These are phyloP conservation scores for Hemicrepidius hirtus DNA, from an alignment of 2,888 invertebrate genomes.

Conservation along the genomic window DNA sequence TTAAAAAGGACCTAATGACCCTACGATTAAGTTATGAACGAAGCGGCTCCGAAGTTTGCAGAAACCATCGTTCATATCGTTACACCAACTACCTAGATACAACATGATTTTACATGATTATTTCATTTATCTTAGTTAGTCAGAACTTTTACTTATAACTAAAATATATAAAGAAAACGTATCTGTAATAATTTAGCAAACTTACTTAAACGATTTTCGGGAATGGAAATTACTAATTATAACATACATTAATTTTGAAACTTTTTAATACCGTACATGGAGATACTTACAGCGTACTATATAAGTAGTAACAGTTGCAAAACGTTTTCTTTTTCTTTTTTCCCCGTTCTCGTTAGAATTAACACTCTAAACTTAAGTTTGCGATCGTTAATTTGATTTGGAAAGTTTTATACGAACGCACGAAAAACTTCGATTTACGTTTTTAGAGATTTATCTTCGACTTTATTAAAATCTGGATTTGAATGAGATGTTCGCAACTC, in stretches of 20 bases:
- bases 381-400: constrained; percentile 36
- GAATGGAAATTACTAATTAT: too few relatives aligned
- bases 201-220: too few relatives aligned
- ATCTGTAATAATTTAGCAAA: too few relatives aligned
- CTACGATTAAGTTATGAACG: constrained; percentile 62
- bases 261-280: neutral
- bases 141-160: too few relatives aligned
- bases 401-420: constrained; percentile 31
- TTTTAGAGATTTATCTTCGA: constrained; percentile 30
- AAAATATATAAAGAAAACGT: too few relatives aligned
- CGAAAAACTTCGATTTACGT: constrained; percentile 37
- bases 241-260: too few relatives aligned
- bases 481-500: constrained; percentile 23
- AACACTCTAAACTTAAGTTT: constrained; percentile 31
- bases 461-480: constrained; percentile 37
- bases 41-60: constrained; percentile 34
- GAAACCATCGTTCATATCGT: constrained; percentile 39
- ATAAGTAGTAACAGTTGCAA: constrained; percentile 11
- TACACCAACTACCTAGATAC: constrained; percentile 18
- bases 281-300: too few relatives aligned
- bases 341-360: constrained; percentile 33
- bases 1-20: constrained; percentile 64
- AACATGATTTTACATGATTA: neutral
- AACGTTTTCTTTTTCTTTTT: constrained; percentile 19
- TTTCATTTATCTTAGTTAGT: neutral